These are phyloP conservation scores for Amphiduros pacificus DNA, from an alignment of 2,888 invertebrate genomes.

Conservation along the genomic window DNA sequence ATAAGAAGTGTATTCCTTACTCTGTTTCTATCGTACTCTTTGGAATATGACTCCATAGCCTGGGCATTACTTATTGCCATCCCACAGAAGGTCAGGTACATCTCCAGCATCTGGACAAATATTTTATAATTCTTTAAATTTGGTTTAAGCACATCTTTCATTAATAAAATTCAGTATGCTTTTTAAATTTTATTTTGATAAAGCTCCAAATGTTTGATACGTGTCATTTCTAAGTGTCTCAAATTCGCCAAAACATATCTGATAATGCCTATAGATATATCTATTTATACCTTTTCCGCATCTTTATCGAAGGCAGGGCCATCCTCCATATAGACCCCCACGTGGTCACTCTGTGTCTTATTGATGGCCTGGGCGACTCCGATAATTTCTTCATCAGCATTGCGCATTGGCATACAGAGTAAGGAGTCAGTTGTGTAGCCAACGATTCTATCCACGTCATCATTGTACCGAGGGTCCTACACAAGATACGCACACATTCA, in stretches of 20 bases:
- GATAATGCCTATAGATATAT: neutral
- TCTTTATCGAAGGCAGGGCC: constrained; percentile 21
- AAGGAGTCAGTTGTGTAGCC: constrained; percentile 63
- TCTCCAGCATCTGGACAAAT: constrained; percentile 61
- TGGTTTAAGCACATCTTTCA: neutral
- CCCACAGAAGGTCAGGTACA: constrained; percentile 64
- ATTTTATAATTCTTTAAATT: neutral
- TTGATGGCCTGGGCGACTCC: constrained; percentile 65
- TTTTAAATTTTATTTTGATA: neutral
- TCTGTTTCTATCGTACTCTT: constrained; percentile 64
- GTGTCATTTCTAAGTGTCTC: no score
- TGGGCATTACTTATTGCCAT: constrained; percentile 64
- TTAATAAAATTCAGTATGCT: neutral
- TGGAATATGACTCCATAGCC: constrained; percentile 63
- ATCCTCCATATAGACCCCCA: no score
- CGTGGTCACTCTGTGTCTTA: constrained; percentile 54
- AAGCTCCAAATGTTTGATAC: neutral
- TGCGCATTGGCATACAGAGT: constrained; percentile 85
- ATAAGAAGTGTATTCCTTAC: constrained; percentile 52
- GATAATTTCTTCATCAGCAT: constrained; percentile 52
- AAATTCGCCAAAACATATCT: neutral
- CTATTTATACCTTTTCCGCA: constrained; percentile 31
- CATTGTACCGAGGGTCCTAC: constrained; percentile 63
- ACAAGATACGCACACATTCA: no score
- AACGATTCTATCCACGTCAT: constrained; percentile 62